Percentiles rank a stretch among this genome's conserved stretches.
phyloP scores from a whole-genome alignment of 2,797 vertebrate genomes.

The Eulemur coronatus region DNA sequence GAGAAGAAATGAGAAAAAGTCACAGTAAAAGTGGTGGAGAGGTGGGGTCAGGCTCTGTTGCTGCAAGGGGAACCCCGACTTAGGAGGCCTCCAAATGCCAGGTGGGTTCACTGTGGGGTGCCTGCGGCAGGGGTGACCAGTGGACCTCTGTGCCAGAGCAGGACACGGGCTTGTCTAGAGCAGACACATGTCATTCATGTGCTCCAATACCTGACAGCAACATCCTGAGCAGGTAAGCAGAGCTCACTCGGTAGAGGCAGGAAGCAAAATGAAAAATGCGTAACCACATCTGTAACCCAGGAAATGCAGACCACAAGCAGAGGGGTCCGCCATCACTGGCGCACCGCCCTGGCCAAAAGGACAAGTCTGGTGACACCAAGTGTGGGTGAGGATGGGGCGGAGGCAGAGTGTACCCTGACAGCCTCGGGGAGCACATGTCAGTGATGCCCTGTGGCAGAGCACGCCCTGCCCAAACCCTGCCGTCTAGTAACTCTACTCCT shows the following conservation, averaged over 20 bases:
- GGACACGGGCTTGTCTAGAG: background rate
- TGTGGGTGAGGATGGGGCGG: background rate
- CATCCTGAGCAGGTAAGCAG: background rate
- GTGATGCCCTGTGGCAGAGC: too few species aligned
- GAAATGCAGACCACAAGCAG: background rate
- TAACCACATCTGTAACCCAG: accelerated
- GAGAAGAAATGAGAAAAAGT: background rate
- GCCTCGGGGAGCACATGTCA: background rate
- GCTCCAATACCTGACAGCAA: background rate
- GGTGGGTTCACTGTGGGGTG: background rate
- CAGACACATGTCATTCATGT: background rate
- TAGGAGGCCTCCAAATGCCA: background rate
- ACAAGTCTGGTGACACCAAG: background rate
- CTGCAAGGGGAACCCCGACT: background rate
- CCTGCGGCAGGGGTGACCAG: background rate
- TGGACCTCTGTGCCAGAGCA: background rate
- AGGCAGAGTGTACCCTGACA: background rate
- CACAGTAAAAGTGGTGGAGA: background rate
- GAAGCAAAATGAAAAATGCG: background rate
- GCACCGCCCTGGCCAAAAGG: background rate
- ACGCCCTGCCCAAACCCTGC: background rate
- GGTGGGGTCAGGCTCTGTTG: background rate
- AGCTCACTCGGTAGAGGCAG: background rate
- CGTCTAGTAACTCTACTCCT: background rate
- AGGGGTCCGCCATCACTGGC: background rate